Evolutionary conservation across 92 coral and sea anemone genomes (phyloP).

Genomic region (Diadumene lineata): DNA sequence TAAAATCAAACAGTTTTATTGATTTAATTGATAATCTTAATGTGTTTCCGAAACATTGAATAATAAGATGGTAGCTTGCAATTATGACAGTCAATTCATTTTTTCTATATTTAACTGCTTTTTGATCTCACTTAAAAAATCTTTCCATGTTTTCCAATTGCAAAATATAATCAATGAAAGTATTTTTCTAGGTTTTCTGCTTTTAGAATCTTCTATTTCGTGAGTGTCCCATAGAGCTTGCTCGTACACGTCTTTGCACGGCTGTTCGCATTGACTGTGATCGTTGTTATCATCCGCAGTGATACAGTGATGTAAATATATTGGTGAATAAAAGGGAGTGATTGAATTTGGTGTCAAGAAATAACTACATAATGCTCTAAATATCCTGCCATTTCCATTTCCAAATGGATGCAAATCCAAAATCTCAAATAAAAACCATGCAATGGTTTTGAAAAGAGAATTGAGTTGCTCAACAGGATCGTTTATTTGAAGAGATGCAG

Average conservation of each 20-base stretch:
- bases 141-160: constrained; percentile 45
- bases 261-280: constrained; percentile 11
- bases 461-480: constrained; percentile 5
- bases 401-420: constrained; percentile 69
- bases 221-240: constrained; percentile 26
- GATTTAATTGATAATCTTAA: no score
- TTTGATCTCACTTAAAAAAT: constrained; percentile 9
- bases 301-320: constrained; percentile 21
- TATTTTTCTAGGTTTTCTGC: constrained; percentile 40
- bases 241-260: constrained; percentile 42
- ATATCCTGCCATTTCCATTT: constrained; percentile 62
- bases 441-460: constrained; percentile 41
- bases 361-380: constrained; percentile 51
- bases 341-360: constrained; percentile 27
- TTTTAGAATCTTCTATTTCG: not conserved
- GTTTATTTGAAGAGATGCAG: constrained; percentile 5
- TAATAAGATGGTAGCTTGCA: not conserved
- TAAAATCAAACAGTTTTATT: no score
- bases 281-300: not conserved
- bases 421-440: constrained; percentile 57
- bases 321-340: constrained; percentile 46
- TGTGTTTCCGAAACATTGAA: no score
- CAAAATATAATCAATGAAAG: constrained; percentile 55
- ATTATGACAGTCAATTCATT: not conserved
- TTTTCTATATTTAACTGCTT: not conserved